Conservation (phyloP, 2,113 vertebrate genomes). For the Platysteira castanea region DNA sequence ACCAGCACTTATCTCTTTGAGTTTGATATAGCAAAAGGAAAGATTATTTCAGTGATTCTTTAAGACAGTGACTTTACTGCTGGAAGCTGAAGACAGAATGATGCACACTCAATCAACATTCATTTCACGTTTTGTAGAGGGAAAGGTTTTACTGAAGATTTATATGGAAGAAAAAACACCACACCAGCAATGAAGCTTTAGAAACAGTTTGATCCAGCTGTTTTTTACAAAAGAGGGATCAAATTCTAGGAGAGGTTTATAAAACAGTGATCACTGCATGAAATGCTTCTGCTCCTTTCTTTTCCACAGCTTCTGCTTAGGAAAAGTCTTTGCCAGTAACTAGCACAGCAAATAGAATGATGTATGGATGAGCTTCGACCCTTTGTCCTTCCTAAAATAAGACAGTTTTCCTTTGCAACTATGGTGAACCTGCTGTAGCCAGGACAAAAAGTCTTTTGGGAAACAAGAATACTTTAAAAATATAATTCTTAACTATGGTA, state of each 20-base stretch:
- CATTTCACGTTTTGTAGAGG: neutral
- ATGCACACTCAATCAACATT: neutral
- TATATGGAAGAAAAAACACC: neutral
- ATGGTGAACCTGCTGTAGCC: neutral
- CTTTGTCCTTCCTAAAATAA: neutral
- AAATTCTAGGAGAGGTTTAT: neutral
- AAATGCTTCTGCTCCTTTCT: neutral
- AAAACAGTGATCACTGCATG: neutral
- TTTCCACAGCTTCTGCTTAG: neutral
- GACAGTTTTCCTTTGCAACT: neutral
- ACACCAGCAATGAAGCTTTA: neutral
- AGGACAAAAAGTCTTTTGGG: neutral
- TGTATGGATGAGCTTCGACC: neutral
- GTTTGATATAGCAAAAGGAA: neutral
- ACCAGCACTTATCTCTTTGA: neutral
- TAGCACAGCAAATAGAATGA: neutral
- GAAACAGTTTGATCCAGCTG: slow-evolving; percentile 4
- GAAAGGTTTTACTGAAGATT: slow-evolving; percentile 31
- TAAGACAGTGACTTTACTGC: slow-evolving; percentile 10
- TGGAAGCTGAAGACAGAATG: neutral
- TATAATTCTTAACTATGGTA: neutral
- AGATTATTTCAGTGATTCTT: slow-evolving; percentile 26
- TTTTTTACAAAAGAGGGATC: slow-evolving; percentile 9
- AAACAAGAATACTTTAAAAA: neutral
- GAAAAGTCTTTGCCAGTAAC: neutral